A percentile compares a stretch with the other conserved stretches of the same genome.
These are phyloP conservation scores for Onychomys leucogaster DNA, from an alignment of 2,797 vertebrate species.

Conservation along the genomic window DNA sequence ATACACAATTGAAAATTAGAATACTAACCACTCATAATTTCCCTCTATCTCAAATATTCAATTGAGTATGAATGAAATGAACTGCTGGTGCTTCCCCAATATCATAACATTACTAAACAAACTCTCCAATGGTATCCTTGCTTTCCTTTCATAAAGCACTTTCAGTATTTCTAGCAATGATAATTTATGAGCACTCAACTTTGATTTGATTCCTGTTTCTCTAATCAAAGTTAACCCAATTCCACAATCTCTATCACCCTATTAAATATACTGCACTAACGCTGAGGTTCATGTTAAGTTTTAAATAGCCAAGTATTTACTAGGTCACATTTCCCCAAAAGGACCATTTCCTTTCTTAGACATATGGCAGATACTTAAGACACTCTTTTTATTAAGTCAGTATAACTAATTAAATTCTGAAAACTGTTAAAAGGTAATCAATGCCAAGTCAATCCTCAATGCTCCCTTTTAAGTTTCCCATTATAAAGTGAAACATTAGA, in stretches of 20 bases:
- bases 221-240: slow-evolving; percentile 44
- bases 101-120: neutral
- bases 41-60: slow-evolving; percentile 28
- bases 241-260: slow-evolving; percentile 48
- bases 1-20: slow-evolving; percentile 43
- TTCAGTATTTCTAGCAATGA: slow-evolving; percentile 19
- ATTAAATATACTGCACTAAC: neutral
- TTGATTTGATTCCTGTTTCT: neutral
- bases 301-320: slow-evolving; percentile 53
- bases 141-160: neutral
- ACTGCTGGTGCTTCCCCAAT: neutral
- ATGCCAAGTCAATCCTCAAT: neutral
- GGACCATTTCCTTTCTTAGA: slow-evolving; percentile 32
- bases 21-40: slow-evolving; percentile 20
- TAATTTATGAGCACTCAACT: neutral
- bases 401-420: neutral
- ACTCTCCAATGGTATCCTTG: neutral
- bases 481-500: neutral
- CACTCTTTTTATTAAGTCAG: neutral
- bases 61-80: neutral
- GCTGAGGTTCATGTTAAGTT: slow-evolving; percentile 29
- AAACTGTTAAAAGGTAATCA: slow-evolving; percentile 27
- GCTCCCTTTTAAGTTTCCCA: slow-evolving; percentile 31
- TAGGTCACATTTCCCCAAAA: slow-evolving; percentile 55
- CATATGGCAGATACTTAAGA: neutral